A percentile compares a stretch with the other conserved stretches of the same genome.
Evolutionary conservation across 2,113 vertebrate species (phyloP).

Genomic region (Neolamprologus sp.): DNA sequence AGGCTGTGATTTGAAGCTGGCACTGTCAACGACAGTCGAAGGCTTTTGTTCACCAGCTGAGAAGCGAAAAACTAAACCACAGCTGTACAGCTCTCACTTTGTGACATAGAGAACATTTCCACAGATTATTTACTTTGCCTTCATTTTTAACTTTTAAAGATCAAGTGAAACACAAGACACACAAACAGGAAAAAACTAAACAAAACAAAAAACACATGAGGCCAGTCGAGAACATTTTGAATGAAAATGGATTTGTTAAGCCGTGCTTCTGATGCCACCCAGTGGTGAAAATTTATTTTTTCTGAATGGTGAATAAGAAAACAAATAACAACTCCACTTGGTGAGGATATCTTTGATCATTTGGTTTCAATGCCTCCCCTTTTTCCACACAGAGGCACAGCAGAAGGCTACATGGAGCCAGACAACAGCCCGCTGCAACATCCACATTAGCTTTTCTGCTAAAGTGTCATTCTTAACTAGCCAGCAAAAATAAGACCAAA

Average conservation of each 20-base stretch:
- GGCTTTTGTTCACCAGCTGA: neutral
- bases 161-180: neutral
- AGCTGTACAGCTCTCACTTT: conserved; percentile 1
- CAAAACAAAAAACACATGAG: neutral
- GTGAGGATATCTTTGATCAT: neutral
- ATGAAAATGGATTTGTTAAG: neutral
- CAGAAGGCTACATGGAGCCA: neutral
- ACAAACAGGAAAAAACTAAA: neutral
- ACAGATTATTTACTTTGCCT: neutral
- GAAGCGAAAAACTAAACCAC: neutral
- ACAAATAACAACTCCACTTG: neutral
- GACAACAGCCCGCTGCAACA: neutral
- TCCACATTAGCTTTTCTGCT: neutral
- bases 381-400: neutral
- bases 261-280: neutral
- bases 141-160: neutral
- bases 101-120: neutral
- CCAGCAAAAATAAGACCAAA: neutral
- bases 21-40: neutral
- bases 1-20: conserved; percentile 10
- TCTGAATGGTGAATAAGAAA: neutral
- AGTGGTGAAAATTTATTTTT: neutral
- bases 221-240: neutral
- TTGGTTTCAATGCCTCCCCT: neutral
- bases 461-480: neutral